phyloP scores from a whole-genome alignment of 1,140 invertebrate genomes.

The Dendroctonus valens region DNA sequence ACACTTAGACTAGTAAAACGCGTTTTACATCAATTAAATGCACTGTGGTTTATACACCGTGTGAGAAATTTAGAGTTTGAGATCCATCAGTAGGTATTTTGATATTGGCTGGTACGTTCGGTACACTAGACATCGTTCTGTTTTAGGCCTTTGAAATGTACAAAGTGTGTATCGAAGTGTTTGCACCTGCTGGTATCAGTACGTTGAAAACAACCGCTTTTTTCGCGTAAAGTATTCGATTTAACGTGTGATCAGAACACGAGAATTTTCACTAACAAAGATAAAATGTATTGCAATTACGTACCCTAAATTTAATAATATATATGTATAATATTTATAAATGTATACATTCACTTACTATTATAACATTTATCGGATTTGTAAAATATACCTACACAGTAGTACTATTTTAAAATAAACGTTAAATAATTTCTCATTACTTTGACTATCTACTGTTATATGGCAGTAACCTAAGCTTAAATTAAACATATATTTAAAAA shows the following conservation, averaged over 20 bases:
- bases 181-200: no score
- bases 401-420: slow-evolving; percentile 23
- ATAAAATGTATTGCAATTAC: slow-evolving; percentile 22
- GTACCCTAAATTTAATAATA: neutral
- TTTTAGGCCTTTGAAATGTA: no score
- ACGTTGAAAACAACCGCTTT: slow-evolving; percentile 1
- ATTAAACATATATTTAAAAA: no score
- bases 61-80: slow-evolving; percentile 15
- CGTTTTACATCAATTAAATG: slow-evolving; percentile 2
- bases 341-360: neutral
- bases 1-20: slow-evolving; percentile 15
- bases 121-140: no score
- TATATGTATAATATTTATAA: slow-evolving; percentile 1
- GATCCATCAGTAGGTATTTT: slow-evolving; percentile 1
- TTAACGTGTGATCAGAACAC: neutral
- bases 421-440: slow-evolving; percentile 14
- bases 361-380: neutral
- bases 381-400: slow-evolving; percentile 15
- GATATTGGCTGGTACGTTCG: no score
- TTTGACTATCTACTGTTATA: slow-evolving; percentile 9
- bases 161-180: no score
- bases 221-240: slow-evolving; percentile 16
- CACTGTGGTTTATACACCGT: neutral
- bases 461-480: slow-evolving; percentile 21
- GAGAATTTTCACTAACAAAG: slow-evolving; percentile 10